A percentile compares a stretch with the other conserved stretches of the same genome.
These are phyloP conservation scores for Thomomys bottae DNA, from an alignment of 2,113 vertebrate genomes.

Conservation along the genomic window DNA sequence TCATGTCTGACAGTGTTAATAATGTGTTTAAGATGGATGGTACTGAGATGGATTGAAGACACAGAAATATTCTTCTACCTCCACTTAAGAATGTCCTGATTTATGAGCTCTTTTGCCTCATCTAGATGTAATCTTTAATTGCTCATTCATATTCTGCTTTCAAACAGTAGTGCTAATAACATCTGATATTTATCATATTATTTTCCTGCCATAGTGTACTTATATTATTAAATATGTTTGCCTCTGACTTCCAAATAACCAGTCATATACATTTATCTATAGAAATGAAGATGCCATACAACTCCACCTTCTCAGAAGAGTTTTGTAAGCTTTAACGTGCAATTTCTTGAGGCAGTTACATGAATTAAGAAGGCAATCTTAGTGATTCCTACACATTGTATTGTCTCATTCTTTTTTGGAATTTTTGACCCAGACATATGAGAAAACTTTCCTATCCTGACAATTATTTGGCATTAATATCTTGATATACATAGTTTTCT, in stretches of 20 bases:
- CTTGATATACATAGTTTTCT: not conserved
- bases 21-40: slow-evolving; percentile 36
- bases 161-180: not conserved
- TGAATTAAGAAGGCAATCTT: slow-evolving; percentile 18
- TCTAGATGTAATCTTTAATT: slow-evolving; percentile 24
- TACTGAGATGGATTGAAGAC: not conserved
- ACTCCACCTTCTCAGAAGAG: slow-evolving; percentile 10
- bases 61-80: slow-evolving; percentile 26
- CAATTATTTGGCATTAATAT: not conserved
- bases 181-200: not conserved
- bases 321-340: not conserved
- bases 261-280: not conserved
- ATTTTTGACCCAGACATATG: not conserved
- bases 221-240: slow-evolving; percentile 24
- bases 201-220: not conserved
- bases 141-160: slow-evolving; percentile 53
- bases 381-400: not conserved
- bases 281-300: not conserved
- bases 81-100: slow-evolving; percentile 40
- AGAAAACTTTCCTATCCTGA: slow-evolving; percentile 6
- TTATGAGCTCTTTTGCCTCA: slow-evolving; percentile 28
- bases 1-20: slow-evolving; percentile 43
- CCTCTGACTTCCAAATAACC: not conserved
- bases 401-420: not conserved
- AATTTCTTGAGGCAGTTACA: not conserved